Conservation (phyloP, 2,113 vertebrate genomes). For the Machaerirhynchus nigripectus region DNA sequence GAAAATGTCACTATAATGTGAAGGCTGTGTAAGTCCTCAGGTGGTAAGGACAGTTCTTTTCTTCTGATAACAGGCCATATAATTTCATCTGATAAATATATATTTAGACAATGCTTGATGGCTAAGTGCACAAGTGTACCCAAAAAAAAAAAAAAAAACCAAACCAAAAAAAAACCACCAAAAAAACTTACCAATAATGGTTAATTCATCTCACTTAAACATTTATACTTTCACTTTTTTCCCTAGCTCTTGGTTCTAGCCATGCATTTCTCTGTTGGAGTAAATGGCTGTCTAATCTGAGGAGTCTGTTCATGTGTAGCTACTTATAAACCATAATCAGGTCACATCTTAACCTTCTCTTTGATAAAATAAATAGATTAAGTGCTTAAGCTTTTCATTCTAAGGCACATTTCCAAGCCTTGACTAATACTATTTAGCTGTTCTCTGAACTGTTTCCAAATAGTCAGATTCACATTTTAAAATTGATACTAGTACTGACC, state of each 20-base stretch:
- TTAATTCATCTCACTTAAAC: background rate
- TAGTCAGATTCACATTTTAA: background rate
- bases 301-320: constrained; percentile 12
- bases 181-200: background rate
- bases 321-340: constrained; percentile 30
- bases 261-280: background rate
- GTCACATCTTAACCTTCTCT: constrained; percentile 53
- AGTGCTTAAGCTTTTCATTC: constrained; percentile 37
- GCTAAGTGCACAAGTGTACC: background rate
- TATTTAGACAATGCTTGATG: background rate
- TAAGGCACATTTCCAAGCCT: constrained; percentile 20
- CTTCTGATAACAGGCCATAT: background rate
- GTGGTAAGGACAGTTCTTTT: background rate
- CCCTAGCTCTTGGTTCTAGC: background rate
- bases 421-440: constrained; percentile 22
- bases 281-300: constrained; percentile 16
- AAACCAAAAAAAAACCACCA: too few relatives aligned
- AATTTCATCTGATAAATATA: background rate
- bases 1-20: background rate
- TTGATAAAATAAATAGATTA: constrained; percentile 66
- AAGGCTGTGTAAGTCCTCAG: background rate
- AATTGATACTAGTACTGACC: background rate
- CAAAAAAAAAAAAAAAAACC: background rate
- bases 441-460: constrained; percentile 30
- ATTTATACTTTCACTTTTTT: background rate